Percentiles rank a stretch among this genome's conserved stretches.
phyloP scores from a whole-genome alignment of 92 coral and sea anemone genomes.

The Epizoanthus ramosus region DNA sequence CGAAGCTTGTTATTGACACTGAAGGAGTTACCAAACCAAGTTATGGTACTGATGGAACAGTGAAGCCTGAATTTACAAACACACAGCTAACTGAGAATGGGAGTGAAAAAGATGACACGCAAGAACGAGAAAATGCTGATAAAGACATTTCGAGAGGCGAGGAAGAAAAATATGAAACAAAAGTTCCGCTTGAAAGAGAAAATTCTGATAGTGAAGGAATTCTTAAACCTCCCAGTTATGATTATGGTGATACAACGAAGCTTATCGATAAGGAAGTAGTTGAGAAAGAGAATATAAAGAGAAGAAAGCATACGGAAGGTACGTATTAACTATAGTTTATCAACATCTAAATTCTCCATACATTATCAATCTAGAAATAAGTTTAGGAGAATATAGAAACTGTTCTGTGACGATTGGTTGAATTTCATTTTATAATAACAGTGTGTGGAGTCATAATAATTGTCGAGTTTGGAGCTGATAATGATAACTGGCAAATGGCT shows the following conservation, averaged over 20 bases:
- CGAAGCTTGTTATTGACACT: slow-evolving; percentile 64
- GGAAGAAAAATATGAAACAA: slow-evolving; percentile 32
- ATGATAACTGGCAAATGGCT: no score
- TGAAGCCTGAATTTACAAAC: slow-evolving; percentile 52
- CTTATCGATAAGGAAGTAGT: slow-evolving; percentile 44
- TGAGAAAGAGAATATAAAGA: slow-evolving; percentile 19
- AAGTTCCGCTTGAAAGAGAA: slow-evolving; percentile 42
- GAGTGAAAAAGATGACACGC: slow-evolving; percentile 82
- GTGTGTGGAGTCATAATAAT: no score
- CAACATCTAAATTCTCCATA: not conserved
- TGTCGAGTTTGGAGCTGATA: no score
- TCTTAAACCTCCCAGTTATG: slow-evolving; percentile 46
- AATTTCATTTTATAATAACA: no score
- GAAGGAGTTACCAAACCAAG: slow-evolving; percentile 56
- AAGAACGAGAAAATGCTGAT: slow-evolving; percentile 63
- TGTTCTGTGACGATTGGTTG: no score
- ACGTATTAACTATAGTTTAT: not conserved
- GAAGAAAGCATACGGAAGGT: slow-evolving; percentile 57
- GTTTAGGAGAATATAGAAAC: no score
- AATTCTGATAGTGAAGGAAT: slow-evolving; percentile 44
- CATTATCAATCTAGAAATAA: not conserved
- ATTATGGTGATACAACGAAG: slow-evolving; percentile 56
- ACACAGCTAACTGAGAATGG: slow-evolving; percentile 28
- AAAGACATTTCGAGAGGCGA: slow-evolving; percentile 63
- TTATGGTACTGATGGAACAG: slow-evolving; percentile 78